Evolutionary conservation across 2,797 vertebrate genomes (phyloP).

Genomic region (Onychomys torridus): DNA sequence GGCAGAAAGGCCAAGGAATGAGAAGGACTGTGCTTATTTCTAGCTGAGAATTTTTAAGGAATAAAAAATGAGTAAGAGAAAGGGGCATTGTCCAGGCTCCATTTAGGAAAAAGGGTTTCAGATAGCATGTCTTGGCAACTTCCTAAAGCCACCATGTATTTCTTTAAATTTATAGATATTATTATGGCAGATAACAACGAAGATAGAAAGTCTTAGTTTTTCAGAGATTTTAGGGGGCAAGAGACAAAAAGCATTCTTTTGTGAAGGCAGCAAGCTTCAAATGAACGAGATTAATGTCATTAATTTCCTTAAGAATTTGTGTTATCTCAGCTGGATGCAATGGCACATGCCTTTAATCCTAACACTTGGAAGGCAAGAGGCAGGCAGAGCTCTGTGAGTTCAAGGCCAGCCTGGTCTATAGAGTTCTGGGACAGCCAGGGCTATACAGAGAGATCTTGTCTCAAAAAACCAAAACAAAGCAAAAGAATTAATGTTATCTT

Average conservation of each 20-base stretch:
- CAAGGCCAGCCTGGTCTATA: not conserved
- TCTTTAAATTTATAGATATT: not conserved
- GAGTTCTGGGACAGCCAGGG: not conserved
- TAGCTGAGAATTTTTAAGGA: not conserved
- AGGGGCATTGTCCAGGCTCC: not conserved
- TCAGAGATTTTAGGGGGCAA: not conserved
- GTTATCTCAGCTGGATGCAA: not conserved
- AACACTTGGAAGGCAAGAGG: not conserved
- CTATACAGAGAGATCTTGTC: not conserved
- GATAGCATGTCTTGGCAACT: conserved; percentile 17
- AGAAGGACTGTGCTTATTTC: not conserved
- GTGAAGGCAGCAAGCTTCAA: not conserved
- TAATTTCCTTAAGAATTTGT: not conserved
- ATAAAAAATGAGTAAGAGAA: not conserved
- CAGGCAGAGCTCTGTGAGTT: not conserved
- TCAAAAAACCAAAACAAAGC: not conserved
- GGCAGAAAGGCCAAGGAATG: not conserved
- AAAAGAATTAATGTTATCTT: not conserved
- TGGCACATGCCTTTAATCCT: not conserved
- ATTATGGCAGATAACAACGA: not conserved
- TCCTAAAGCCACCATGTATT: not conserved
- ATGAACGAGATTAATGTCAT: not conserved
- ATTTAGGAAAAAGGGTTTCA: not conserved
- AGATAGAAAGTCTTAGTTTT: not conserved
- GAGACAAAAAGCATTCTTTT: not conserved